Evolutionary conservation across 2,797 vertebrate genomes (phyloP).

Genomic region (Poeciliopsis turneri): DNA sequence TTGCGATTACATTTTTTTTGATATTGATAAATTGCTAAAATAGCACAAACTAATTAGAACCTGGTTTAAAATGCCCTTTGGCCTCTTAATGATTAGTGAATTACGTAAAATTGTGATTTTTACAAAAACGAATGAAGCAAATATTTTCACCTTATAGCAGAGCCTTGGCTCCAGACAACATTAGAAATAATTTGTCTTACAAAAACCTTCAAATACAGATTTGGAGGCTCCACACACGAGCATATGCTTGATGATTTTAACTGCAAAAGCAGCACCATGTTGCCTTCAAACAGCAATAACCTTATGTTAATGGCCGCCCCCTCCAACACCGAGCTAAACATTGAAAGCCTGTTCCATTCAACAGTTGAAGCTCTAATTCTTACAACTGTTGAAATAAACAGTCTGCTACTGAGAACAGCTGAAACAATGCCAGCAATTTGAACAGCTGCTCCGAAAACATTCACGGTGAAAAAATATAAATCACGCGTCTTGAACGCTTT

Average conservation of each 20-base stretch:
- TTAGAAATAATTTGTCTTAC: background rate
- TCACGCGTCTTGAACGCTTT: background rate
- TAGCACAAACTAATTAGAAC: background rate
- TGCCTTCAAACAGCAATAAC: constrained; percentile 20
- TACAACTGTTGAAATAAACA: background rate
- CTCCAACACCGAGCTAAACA: background rate
- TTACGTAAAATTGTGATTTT: background rate
- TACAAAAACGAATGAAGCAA: background rate
- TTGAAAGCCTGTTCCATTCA: background rate
- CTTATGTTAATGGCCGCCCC: background rate
- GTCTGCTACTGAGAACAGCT: background rate
- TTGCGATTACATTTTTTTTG: background rate
- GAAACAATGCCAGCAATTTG: background rate
- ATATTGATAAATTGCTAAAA: background rate
- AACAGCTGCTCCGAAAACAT: background rate
- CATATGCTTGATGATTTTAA: background rate
- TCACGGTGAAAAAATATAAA: background rate
- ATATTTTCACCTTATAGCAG: background rate
- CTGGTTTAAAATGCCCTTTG: background rate
- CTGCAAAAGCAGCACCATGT: constrained; percentile 8
- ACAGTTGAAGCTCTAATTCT: background rate
- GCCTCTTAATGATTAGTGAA: background rate
- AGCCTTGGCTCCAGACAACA: background rate
- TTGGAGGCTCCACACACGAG: background rate
- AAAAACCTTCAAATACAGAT: background rate